These are phyloP conservation scores for Oreotrochilus melanogaster DNA, from an alignment of 2,113 vertebrate species.

Conservation along the genomic window DNA sequence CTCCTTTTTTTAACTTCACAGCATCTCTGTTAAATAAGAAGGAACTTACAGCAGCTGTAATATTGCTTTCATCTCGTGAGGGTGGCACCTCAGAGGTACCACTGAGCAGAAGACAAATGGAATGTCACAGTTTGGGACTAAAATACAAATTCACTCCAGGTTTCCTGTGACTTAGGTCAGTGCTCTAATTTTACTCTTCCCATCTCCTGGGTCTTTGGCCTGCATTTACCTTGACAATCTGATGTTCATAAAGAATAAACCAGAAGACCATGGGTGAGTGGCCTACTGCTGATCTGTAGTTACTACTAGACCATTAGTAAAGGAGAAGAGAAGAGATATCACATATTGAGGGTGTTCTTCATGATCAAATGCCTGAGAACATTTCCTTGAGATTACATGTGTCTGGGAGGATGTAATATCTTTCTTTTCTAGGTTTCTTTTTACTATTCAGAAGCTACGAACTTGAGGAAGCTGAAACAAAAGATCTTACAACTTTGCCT, in stretches of 20 bases:
- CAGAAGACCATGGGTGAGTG: neutral
- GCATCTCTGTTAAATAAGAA: neutral
- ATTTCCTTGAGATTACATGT: neutral
- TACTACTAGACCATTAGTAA: neutral
- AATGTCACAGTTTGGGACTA: neutral
- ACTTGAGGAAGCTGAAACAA: neutral
- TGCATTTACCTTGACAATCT: neutral
- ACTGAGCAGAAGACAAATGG: neutral
- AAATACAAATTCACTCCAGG: neutral
- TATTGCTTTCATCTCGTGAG: neutral
- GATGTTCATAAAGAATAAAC: neutral
- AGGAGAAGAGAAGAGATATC: neutral
- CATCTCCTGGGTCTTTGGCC: neutral
- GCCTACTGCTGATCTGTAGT: neutral
- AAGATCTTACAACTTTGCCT: neutral
- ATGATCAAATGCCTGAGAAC: neutral
- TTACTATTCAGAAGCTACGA: neutral
- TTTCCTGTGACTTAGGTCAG: neutral
- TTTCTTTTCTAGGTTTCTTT: neutral
- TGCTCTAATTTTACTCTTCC: neutral
- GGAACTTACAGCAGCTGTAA: neutral
- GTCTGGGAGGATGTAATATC: neutral
- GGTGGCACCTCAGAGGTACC: neutral
- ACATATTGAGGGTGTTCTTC: neutral
- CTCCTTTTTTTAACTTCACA: slow-evolving; percentile 12